phyloP scores from a whole-genome alignment of 2,797 vertebrate species.

The Chromis chromis region DNA sequence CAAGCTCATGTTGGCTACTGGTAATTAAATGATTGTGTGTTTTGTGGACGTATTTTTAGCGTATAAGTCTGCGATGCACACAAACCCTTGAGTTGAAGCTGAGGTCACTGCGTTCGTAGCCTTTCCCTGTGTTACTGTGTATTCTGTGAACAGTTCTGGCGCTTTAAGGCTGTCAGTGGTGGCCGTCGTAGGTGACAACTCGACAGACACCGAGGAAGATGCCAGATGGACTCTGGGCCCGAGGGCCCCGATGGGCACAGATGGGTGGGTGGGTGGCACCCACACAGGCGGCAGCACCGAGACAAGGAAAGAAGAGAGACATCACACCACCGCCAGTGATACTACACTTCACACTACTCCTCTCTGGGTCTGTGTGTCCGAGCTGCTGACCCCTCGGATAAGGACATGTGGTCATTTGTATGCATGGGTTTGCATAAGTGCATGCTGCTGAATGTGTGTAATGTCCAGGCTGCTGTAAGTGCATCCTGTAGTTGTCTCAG shows the following conservation, averaged over 20 bases:
- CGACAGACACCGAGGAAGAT: slow-evolving; percentile 80
- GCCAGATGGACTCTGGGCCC: slow-evolving; percentile 80
- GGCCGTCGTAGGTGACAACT: slow-evolving; percentile 74
- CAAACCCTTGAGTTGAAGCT: slow-evolving; percentile 5
- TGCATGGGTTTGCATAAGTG: slow-evolving; percentile 29
- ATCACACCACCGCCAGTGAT: slow-evolving; percentile 41
- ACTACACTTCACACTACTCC: slow-evolving; percentile 50
- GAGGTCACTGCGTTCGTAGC: neutral
- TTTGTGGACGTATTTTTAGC: neutral
- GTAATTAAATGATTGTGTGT: neutral
- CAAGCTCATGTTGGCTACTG: neutral
- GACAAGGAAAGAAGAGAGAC: slow-evolving; percentile 46
- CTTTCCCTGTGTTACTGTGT: slow-evolving; percentile 6
- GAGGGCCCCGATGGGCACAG: slow-evolving; percentile 74
- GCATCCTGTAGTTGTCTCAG: no score
- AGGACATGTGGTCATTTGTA: slow-evolving; percentile 31
- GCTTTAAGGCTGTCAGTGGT: slow-evolving; percentile 22
- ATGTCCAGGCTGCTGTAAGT: no score
- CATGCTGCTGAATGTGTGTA: no score
- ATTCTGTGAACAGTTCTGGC: slow-evolving; percentile 22
- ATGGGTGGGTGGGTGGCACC: slow-evolving; percentile 81
- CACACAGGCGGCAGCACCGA: slow-evolving; percentile 64
- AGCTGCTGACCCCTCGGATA: slow-evolving; percentile 37
- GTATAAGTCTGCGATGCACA: neutral
- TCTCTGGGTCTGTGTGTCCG: neutral